Base-by-base conservation (phyloP, 2,888 invertebrate genomes). In the Lepidochrysops patricia region DNA sequence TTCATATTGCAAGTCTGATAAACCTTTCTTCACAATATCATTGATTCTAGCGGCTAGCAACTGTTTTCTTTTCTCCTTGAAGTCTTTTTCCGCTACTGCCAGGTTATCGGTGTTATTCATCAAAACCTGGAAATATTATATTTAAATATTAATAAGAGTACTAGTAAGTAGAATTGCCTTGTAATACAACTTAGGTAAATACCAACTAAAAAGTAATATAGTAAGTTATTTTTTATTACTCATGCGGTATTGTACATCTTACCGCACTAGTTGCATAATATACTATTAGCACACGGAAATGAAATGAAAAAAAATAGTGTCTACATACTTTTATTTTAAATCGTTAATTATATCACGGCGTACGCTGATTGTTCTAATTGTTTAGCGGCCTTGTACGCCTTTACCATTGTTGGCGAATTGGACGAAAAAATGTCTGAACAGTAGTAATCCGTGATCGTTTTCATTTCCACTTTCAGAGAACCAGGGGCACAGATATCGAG, bases 361-460 rank as follows among this genome's bases (percentile, higher is more conserved):
- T 83, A 84, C 12, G 49, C n/a, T 1, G 79, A 72, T 2, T 48
- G 37, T 27, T 68, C 65, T 65, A 71, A 71, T 1, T 73, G 67
- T 4, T 25, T 57, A 1, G 76, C 82, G 5, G 84, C 82, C 64
- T 80, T 82, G 60, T 70, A 72, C 1, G 84, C 81, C 58, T 70
- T 80, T 4, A 78, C 61, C 88, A 88, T 88, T 0, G 82, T 84
- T 1, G 76, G 73, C 0, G 88, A 88, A 64, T 88, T 88, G 29
- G 69, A 80, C 0, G 81, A 75, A 60, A 80, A 88, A 1, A 82
- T 70, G 66, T 87, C 86, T 0, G 83, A 75, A 62, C 87, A 87
- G 61, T 84, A 88, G 68, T 86, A 88, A 48, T 85, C 82, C 34
- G 69, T 66, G 2, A 88, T 57, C 2, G 61, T 64, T 62, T 72